phyloP scores from a whole-genome alignment of 2,113 vertebrate species.

The Romanogobio albipinnatus region DNA sequence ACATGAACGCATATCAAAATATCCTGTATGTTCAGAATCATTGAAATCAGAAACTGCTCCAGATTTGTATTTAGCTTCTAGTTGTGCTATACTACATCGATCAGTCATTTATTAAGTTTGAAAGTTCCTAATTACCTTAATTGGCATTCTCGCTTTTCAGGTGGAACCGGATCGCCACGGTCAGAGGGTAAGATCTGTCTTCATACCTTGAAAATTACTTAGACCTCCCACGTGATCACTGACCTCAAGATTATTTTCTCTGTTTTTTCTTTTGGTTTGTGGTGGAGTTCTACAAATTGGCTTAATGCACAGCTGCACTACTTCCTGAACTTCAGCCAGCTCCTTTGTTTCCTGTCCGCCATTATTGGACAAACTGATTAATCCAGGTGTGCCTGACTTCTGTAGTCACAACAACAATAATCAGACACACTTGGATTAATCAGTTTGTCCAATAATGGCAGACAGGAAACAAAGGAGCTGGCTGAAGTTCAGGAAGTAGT shows the following conservation, averaged over 20 bases:
- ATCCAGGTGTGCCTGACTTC: too few species aligned
- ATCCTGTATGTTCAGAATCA: background rate
- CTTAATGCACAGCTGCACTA: too few species aligned
- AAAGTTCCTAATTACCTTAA: background rate
- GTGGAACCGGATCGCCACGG: slow-evolving; percentile 48
- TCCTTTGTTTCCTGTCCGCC: too few species aligned
- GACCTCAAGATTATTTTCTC: background rate
- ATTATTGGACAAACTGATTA: too few species aligned
- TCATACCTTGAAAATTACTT: background rate
- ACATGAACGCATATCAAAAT: background rate
- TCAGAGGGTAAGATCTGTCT: slow-evolving; percentile 50
- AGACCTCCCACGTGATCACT: background rate
- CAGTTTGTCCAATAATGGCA: too few species aligned
- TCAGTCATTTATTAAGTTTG: background rate
- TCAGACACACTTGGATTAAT: too few species aligned
- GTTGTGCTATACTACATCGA: background rate
- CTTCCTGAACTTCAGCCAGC: too few species aligned
- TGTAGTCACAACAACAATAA: too few species aligned
- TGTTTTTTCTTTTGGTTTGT: slow-evolving; percentile 57
- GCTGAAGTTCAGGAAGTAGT: too few species aligned
- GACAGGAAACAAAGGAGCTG: too few species aligned
- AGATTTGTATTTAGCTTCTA: slow-evolving; percentile 1
- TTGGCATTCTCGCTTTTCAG: slow-evolving; percentile 45
- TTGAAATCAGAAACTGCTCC: background rate
- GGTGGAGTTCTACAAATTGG: slow-evolving; percentile 53